phyloP scores from a whole-genome alignment of 2,113 vertebrate genomes.

The Labrus mixtus region DNA sequence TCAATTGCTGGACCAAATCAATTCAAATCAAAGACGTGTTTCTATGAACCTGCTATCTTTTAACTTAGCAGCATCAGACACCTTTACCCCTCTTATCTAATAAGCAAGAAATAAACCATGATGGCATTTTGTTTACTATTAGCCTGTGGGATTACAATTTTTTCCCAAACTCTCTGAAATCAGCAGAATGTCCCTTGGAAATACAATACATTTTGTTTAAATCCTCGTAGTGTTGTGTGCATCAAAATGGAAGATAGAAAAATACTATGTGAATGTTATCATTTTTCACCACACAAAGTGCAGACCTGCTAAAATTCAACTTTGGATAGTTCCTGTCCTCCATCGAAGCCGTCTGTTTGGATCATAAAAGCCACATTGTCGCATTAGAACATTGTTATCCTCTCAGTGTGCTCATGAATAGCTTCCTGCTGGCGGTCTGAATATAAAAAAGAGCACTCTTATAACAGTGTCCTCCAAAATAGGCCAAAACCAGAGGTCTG shows the following conservation, averaged over 20 bases:
- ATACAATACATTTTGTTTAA: slow-evolving; percentile 1
- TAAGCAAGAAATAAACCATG: slow-evolving; percentile 6
- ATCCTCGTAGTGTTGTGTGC: not conserved
- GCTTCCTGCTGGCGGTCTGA: slow-evolving; percentile 43
- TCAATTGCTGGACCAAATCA: slow-evolving; percentile 44
- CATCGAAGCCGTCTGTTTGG: slow-evolving; percentile 49
- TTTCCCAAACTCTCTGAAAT: not conserved
- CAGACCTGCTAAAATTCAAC: slow-evolving; percentile 21
- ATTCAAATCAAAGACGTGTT: slow-evolving; percentile 56
- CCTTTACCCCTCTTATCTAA: slow-evolving; percentile 4
- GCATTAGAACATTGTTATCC: slow-evolving; percentile 51
- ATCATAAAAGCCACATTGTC: slow-evolving; percentile 58
- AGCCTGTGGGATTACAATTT: not conserved
- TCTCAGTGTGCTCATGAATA: slow-evolving; percentile 53
- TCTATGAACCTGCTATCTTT: slow-evolving; percentile 46
- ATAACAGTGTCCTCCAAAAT: slow-evolving; percentile 52
- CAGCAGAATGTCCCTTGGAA: slow-evolving; percentile 16
- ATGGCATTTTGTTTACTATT: no score
- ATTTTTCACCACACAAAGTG: slow-evolving; percentile 12
- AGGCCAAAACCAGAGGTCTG: slow-evolving; percentile 41
- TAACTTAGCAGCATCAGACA: slow-evolving; percentile 29
- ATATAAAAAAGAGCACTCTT: slow-evolving; percentile 54
- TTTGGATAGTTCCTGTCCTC: slow-evolving; percentile 18
- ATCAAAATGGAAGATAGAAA: slow-evolving; percentile 7
- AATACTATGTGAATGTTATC: slow-evolving; percentile 8